Evolutionary conservation across 2,888 invertebrate genomes (phyloP).

Genomic region (Pristionchus exspectatus): DNA sequence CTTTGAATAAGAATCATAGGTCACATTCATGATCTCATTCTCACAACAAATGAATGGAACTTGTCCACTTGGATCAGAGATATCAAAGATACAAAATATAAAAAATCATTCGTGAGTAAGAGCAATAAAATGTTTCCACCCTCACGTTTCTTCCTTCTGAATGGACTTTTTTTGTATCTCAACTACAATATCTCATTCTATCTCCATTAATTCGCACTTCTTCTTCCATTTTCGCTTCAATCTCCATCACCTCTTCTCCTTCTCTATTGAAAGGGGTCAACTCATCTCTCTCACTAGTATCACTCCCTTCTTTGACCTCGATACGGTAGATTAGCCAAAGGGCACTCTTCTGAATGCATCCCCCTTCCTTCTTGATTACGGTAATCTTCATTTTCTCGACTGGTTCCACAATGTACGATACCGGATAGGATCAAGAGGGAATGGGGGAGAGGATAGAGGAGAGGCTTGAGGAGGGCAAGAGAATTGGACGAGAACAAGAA

Average conservation of each 20-base stretch:
- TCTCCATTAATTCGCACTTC: conserved; percentile 21
- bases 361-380: background rate
- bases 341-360: conserved; percentile 18
- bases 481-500: conserved; percentile 27
- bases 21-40: background rate
- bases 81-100: background rate
- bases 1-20: background rate
- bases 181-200: background rate
- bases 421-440: background rate
- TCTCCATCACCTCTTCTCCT: background rate
- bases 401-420: background rate
- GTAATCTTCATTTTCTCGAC: background rate
- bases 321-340: conserved; percentile 44
- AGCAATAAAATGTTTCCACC: background rate
- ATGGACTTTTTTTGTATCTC: background rate
- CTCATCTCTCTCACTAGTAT: conserved; percentile 21
- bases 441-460: background rate
- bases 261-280: conserved; percentile 36
- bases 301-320: conserved; percentile 32
- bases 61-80: background rate
- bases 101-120: background rate
- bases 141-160: background rate
- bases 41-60: background rate
- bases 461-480: conserved; percentile 6
- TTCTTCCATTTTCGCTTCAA: background rate